Conservation (phyloP, 2,113 vertebrate genomes). For the Psammodynastes pulverulentus region DNA sequence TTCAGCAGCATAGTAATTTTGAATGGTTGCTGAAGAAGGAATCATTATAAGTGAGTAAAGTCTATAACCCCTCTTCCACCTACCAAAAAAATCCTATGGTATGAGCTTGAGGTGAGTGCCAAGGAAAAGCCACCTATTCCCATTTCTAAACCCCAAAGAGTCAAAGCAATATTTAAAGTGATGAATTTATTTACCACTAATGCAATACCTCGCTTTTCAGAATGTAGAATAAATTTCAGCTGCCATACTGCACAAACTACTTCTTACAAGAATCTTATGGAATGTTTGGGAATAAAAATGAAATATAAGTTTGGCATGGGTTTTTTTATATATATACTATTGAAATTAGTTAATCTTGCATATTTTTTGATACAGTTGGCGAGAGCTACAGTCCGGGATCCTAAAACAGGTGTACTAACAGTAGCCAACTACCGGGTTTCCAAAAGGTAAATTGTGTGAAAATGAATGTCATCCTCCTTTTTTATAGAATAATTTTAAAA, state of each 20-base stretch:
- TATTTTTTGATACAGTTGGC: constrained; percentile 76
- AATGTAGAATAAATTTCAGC: neutral
- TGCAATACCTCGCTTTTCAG: constrained; percentile 19
- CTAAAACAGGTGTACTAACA: constrained; percentile 91
- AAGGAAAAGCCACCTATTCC: neutral
- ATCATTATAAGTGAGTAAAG: neutral
- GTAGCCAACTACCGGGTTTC: constrained; percentile 95
- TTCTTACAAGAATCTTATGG: neutral
- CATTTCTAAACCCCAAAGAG: neutral
- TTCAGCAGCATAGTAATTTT: neutral
- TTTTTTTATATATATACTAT: neutral
- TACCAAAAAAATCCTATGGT: neutral
- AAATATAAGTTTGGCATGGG: neutral
- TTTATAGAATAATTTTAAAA: neutral
- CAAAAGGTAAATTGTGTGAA: constrained; percentile 81
- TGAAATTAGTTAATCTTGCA: constrained; percentile 38
- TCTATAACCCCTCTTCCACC: neutral
- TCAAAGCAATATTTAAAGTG: neutral
- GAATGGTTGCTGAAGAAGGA: neutral
- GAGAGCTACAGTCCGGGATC: constrained; percentile 95
- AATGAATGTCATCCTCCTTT: neutral
- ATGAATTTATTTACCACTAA: neutral
- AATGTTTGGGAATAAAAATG: neutral
- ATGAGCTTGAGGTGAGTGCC: neutral
- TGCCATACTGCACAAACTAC: neutral